Base-by-base conservation (phyloP, 2,888 invertebrate species). In the Adelognathus sp. region DNA sequence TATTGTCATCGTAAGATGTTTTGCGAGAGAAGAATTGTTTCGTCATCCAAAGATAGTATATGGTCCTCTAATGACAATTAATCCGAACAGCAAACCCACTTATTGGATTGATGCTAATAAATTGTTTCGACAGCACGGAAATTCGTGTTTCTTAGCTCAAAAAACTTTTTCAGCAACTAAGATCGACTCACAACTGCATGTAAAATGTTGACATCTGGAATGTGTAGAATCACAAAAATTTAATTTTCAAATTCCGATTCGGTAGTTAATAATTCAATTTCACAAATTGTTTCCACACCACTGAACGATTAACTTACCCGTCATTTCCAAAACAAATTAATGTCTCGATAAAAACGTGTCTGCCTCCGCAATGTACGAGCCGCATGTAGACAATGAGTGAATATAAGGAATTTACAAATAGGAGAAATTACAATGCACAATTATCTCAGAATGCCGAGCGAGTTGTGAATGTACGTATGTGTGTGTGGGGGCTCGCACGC, bases 401-500 rank as follows among this genome's bases (percentile, higher is more conserved):
- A 11, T 0, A 21, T 16, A 52, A 39, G 27, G 27, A 60, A 41
- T 60, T 21, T 36, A 18, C 24, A 52, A 52, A 52, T 24, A 14
- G 39, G 24, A 27, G 27, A 52, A 52, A 66, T 66, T 29, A 52
- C 4, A 21, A 66, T 66, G 39, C 5, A 14, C 14, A 52, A 66
- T 52, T 66, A 52, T 36, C 27, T 3, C n/a, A n/a, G 46, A 36
- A 66, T 66, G 52, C 66, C 66, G n/a, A 3, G 9, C 0, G 11
- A 2, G 11, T 50, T 21, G n/a, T n/a, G 46, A 0, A 16, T 31
- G 14, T 33, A 31, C 54, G 24, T 31, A 46, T 56, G 33, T 14
- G 29, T 29, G 14, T 6, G 11, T 9, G 11, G 58, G 44, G 44
- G n/a, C 58, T 29, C 58, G 7, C 27, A 36, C 33, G 33, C 27